phyloP scores from a whole-genome alignment of 2,888 invertebrate genomes.

The Idaea straminata region DNA sequence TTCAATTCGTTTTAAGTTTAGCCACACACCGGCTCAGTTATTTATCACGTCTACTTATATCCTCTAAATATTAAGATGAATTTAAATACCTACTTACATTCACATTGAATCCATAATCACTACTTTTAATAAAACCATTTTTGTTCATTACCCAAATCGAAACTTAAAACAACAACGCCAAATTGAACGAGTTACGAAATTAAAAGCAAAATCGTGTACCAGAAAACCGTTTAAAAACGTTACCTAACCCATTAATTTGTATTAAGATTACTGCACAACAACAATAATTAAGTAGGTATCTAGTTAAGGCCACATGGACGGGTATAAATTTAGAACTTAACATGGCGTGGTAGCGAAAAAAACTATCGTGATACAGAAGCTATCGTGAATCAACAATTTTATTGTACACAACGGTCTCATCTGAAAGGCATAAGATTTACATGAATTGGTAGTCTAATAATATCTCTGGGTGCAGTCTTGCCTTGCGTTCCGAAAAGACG shows the following conservation, averaged over 20 bases:
- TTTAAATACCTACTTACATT: not conserved
- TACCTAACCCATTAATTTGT: not conserved
- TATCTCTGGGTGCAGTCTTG: slow-evolving; percentile 55
- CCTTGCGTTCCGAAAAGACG: slow-evolving; percentile 49
- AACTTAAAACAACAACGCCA: not conserved
- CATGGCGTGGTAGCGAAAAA: slow-evolving; percentile 9
- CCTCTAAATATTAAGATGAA: not conserved
- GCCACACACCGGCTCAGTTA: not conserved
- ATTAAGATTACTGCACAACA: not conserved
- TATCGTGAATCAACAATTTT: slow-evolving; percentile 27
- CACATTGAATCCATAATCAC: not conserved
- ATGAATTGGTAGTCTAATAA: slow-evolving; percentile 63
- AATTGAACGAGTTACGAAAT: not conserved
- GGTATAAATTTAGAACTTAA: not conserved
- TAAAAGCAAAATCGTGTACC: not conserved
- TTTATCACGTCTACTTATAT: not conserved
- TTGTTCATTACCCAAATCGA: not conserved
- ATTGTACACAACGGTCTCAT: slow-evolving; percentile 29
- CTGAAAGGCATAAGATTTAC: slow-evolving; percentile 50
- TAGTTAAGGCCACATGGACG: not conserved
- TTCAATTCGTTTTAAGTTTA: not conserved
- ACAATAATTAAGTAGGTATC: not conserved
- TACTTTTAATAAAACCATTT: not conserved
- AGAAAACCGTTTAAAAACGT: not conserved
- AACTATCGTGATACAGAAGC: slow-evolving; percentile 19